Evolutionary conservation across 2,113 vertebrate species (phyloP).

Genomic region (Callorhinus ursinus): DNA sequence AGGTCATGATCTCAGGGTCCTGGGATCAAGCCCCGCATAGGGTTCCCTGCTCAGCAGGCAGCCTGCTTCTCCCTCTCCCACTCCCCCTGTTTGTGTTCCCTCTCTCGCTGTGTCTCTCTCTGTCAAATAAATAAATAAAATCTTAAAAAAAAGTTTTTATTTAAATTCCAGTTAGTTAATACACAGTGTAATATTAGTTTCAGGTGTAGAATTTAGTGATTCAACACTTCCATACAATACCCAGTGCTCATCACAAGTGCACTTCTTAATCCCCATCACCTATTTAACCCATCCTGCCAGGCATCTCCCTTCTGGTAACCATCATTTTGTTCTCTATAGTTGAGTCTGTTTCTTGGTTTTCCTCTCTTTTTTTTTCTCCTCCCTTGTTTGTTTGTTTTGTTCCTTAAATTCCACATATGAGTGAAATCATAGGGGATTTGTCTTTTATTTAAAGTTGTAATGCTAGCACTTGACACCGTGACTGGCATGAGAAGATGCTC

Average conservation of each 20-base stretch:
- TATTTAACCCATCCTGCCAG: neutral
- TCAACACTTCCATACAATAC: neutral
- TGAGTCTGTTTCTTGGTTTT: neutral
- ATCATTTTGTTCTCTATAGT: neutral
- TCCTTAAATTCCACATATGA: neutral
- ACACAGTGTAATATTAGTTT: neutral
- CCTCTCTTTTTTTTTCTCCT: neutral
- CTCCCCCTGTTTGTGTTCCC: no score
- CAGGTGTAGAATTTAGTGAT: neutral
- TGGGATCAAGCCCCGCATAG: no score
- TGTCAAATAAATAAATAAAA: no score
- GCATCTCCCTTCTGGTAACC: neutral
- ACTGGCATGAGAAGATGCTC: neutral
- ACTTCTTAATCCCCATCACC: neutral
- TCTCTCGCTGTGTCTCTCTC: no score
- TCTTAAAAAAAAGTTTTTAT: neutral
- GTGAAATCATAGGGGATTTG: neutral
- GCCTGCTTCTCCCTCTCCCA: no score
- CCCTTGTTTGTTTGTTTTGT: neutral
- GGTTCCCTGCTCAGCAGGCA: no score
- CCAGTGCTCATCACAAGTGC: neutral
- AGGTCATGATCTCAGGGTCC: no score
- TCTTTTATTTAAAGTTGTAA: neutral
- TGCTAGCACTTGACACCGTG: neutral
- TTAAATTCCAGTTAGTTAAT: neutral